Base-by-base conservation (phyloP, 2,797 vertebrate genomes). In the Cyclopterus lumpus region DNA sequence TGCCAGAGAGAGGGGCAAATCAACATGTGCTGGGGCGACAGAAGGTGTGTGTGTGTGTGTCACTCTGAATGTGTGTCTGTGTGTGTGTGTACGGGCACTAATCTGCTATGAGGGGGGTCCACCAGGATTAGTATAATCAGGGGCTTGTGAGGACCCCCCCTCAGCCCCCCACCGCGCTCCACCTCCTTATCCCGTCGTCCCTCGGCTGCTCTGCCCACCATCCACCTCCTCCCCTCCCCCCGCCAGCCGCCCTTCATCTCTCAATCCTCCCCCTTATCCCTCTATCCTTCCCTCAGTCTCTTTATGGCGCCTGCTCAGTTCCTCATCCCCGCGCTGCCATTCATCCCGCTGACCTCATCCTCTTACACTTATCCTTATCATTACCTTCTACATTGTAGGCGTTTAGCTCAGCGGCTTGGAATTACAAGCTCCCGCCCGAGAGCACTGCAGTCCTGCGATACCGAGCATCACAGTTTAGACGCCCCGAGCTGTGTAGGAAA, bases 111-210 rank as follows among this genome's bases (percentile, higher is more conserved):
- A 77, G 78, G 93, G 83, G 83, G 90, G 91, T 90, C 91, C 83
- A 78, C 75, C 73, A 78, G 88, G 93, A 94, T 95, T 93, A 92
- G 90, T 86, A 92, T 95, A 93, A 94, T 93, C 91, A 88, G 84
- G 80, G 86, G 70, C 60, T 92, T 87, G 32, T 26, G 77, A 75
- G 76, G 80, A 86, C 75, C 84, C 75, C 75, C 75, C 73, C 79
- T 63, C 68, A 64, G 59, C 66, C 65, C 71, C 87, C 83, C 67
- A 38, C 75, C 34, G 82, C 14, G 65, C 75, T 70, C 79, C 67
- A 64, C 80, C 73, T 64, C 74, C 77, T 86, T 32, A 64, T 48
- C 62, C 62, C 44, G 26, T 32, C 73, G 77, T 85, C 63, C 77
- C 71, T 58, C 72, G 46, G 44, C 62, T 48, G 62, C 44, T 64